phyloP scores from a whole-genome alignment of 2,113 vertebrate species.

The Atrichornis clamosus region DNA sequence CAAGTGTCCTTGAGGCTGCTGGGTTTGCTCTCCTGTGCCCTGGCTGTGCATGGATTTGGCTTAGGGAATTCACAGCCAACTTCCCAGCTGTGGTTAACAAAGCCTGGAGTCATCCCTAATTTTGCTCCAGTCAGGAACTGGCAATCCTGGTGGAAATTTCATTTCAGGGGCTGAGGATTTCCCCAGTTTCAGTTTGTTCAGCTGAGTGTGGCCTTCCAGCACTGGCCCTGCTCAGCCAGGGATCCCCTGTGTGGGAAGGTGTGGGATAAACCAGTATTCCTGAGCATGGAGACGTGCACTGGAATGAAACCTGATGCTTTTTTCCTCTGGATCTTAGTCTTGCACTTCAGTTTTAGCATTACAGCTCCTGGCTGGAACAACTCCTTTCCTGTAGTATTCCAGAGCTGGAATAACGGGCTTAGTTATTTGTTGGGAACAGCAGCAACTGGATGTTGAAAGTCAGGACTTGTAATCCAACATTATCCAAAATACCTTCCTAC shows the following conservation, averaged over 20 bases:
- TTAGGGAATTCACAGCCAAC: not conserved
- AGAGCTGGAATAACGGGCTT: not conserved
- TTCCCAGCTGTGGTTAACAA: not conserved
- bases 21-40: not conserved
- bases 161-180: not conserved
- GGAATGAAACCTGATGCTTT: rapidly evolving
- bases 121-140: rapidly evolving
- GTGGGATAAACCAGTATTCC: not conserved
- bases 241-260: not conserved
- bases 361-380: not conserved
- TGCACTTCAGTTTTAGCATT: not conserved
- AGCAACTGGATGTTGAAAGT: not conserved
- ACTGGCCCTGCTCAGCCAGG: not conserved
- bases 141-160: rapidly evolving
- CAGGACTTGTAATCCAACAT: not conserved
- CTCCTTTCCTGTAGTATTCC: not conserved
- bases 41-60: not conserved
- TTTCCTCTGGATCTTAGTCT: not conserved
- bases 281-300: not conserved
- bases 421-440: not conserved
- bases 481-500: not conserved
- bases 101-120: not conserved
- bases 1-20: not conserved
- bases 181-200: not conserved
- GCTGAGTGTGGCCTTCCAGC: not conserved